These are phyloP conservation scores for Wasmannia auropunctata DNA, from an alignment of 1,140 invertebrate species.

Conservation along the genomic window DNA sequence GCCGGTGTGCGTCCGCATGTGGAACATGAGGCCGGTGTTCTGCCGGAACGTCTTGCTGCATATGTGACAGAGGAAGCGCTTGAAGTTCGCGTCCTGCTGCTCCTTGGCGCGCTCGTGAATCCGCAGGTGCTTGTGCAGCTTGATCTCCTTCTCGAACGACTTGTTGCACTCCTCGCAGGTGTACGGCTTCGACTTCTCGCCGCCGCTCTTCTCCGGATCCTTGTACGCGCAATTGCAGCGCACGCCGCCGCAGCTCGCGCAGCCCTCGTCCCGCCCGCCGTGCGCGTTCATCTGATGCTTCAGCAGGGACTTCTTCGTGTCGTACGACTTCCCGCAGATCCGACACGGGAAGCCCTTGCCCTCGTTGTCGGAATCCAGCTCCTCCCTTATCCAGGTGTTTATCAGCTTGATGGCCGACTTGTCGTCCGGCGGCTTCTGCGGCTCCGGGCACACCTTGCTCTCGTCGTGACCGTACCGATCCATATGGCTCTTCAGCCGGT, in stretches of 20 bases:
- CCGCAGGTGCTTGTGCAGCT: constrained; percentile 82
- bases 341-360: constrained; percentile 77
- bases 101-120: constrained; percentile 80
- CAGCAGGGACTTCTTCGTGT: constrained; percentile 76
- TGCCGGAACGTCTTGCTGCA: constrained; percentile 82
- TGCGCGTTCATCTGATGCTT: constrained; percentile 77
- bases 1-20: constrained; percentile 90
- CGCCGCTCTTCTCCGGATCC: constrained; percentile 34
- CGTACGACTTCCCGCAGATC: constrained; percentile 78
- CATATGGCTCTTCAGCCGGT: constrained; percentile 73
- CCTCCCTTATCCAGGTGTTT: constrained; percentile 80
- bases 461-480: constrained; percentile 71
- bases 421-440: constrained; percentile 75
- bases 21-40: constrained; percentile 85
- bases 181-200: constrained; percentile 87
- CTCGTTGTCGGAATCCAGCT: constrained; percentile 79
- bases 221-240: constrained; percentile 45
- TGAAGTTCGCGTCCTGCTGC: constrained; percentile 77
- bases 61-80: constrained; percentile 81
- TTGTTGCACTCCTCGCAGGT: constrained; percentile 88
- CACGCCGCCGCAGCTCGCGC: constrained; percentile 60
- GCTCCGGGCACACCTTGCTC: constrained; percentile 59
- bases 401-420: constrained; percentile 78
- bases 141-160: constrained; percentile 85
- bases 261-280: constrained; percentile 45